Conservation (phyloP, 2,797 vertebrate species). For the Macroramphosus scolopax region DNA sequence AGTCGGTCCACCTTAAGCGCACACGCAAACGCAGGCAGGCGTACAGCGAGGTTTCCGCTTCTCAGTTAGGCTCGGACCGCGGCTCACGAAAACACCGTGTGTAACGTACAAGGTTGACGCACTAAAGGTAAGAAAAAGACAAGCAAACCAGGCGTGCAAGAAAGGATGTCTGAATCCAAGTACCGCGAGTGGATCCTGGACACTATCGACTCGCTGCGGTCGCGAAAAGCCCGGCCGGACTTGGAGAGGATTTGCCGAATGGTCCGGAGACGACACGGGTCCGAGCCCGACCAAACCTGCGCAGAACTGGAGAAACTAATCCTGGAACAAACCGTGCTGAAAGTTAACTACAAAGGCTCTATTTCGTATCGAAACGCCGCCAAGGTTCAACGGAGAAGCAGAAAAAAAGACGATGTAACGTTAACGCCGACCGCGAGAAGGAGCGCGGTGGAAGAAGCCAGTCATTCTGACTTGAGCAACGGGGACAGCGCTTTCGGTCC, state of each 20-base stretch:
- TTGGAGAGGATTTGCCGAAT: slow-evolving; percentile 90
- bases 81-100: slow-evolving; percentile 75
- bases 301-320: slow-evolving; percentile 89
- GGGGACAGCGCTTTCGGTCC: slow-evolving; percentile 79
- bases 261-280: slow-evolving; percentile 89
- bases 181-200: slow-evolving; percentile 90
- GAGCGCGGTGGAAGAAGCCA: slow-evolving; percentile 72
- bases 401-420: slow-evolving; percentile 76
- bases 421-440: slow-evolving; percentile 55
- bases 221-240: slow-evolving; percentile 89
- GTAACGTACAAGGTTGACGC: slow-evolving; percentile 66
- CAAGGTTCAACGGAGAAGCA: slow-evolving; percentile 86
- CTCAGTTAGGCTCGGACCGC: slow-evolving; percentile 79
- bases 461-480: slow-evolving; percentile 77
- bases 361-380: slow-evolving; percentile 91
- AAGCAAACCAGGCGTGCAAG: slow-evolving; percentile 18
- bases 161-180: slow-evolving; percentile 77
- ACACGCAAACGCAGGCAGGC: slow-evolving; percentile 84
- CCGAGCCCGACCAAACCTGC: slow-evolving; percentile 86
- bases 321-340: slow-evolving; percentile 85
- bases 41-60: slow-evolving; percentile 86
- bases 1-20: slow-evolving; percentile 83
- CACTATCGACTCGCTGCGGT: slow-evolving; percentile 90
- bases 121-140: slow-evolving; percentile 34
- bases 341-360: slow-evolving; percentile 93